Evolutionary conservation across 2,888 invertebrate species (phyloP), one percentile per base, ranked within the genome.

Genomic region (Embidobia sp.): DNA sequence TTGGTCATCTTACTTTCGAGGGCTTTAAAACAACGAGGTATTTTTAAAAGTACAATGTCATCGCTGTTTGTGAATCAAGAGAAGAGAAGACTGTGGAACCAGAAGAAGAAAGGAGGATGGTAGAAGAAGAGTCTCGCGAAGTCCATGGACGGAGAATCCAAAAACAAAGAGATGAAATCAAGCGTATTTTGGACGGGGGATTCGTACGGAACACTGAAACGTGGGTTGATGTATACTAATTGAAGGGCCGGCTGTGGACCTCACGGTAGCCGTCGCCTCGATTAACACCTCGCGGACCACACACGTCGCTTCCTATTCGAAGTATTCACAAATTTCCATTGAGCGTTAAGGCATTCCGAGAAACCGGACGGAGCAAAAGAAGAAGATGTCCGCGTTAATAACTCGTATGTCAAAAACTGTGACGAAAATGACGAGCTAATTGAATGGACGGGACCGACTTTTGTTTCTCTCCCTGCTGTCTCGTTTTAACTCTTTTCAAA

Each of bases 231-330:
- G 85, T 84, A 85, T 86, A 88, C 88, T 89, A 89, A 89, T 89
- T 89, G 89, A 88, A 87, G 87, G 85, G 85, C 83, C 85, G 83
- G 83, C 84, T 81, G 82, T 77, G 80, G 83, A 82, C 82, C 84
- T 85, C 82, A 86, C 87, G 85, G 87, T 87, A 87, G 87, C 86
- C 75, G 84, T 82, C 75, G 79, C 69, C 77, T 78, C 80, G 85
- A 87, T 87, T 87, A 87, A 85, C 87, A 87, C 86, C 86, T 87
- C 59, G 80, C 49, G 78, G 83, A 82, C 85, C 86, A 86, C 85
- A 87, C 86, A 83, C 87, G 84, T 59, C 29, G 77, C 48, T 70
- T 74, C 70, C 74, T 49, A 64, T 79, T 74, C 77, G 55, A 40
- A 49, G 67, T 51, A 78, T 76, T 72, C 63, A 73, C 72, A 64